Base-by-base conservation (phyloP, 2,113 vertebrate genomes). In the Formicarius rufipectus region DNA sequence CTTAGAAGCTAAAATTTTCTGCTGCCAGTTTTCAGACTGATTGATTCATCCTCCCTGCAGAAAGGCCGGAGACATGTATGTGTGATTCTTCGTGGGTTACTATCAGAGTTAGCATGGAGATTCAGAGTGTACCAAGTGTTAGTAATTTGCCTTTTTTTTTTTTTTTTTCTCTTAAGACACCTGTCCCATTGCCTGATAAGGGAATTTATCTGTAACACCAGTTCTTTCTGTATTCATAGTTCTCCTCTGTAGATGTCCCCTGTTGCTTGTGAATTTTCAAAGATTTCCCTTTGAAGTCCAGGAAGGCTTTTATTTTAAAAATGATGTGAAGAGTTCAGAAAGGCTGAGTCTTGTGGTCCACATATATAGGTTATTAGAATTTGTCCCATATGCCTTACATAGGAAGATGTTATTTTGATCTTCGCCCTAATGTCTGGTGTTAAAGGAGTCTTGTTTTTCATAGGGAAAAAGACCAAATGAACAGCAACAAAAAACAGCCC, bases 221-320 rank as follows among this genome's bases (percentile, higher is more conserved):
- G 39, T 90, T 86, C 44, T 72, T 25, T 59, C 85, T 9, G 7
- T 84, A 53, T 80, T 87, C 8, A 2, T 78, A 49, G 21, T 64
- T 95, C 73, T 83, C 31, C 23, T 87, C 71, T 81, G 44, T 25
- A 22, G 21, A 47, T 74, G 73, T 91, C 44, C 60, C 64, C 59
- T 33, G 49, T 92, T 95, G 52, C 80, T 92, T 28, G 23, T 72
- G 60, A 93, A 90, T 81, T 92, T 94, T 90, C 56, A 84, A 80
- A 89, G 47, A 49, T 64, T 86, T 78, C 47, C 40, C 52, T 90
- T 93, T 93, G 83, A 95, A 96, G 76, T 89, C 28, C n/a, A 72
- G 49, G 64, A 84, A 92, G 42, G 68, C 88, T 93, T 94, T 93
- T 92, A 37, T 95, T 96, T 96, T 89, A 78, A 64, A 56, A 90